Evolutionary conservation across 2,888 invertebrate genomes (phyloP).

Genomic region (Stomorhina lunata): DNA sequence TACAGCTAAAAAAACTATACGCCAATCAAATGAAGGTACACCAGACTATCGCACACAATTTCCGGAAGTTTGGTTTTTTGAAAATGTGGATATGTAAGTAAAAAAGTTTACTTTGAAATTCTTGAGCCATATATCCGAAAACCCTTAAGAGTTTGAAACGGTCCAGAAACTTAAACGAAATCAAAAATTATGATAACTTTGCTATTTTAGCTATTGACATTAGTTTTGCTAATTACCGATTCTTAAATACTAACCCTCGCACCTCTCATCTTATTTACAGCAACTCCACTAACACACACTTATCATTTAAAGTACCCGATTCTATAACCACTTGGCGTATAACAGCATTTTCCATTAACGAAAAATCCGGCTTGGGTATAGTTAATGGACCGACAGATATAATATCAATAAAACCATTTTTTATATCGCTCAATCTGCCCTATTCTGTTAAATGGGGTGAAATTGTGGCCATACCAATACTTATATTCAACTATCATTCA

Average conservation of each 20-base stretch:
- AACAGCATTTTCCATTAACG: conserved; percentile 88
- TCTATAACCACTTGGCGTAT: conserved; percentile 90
- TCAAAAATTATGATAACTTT: too few relatives aligned
- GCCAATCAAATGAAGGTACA: too few relatives aligned
- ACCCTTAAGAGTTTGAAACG: too few relatives aligned
- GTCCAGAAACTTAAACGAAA: too few relatives aligned
- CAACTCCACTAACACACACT: conserved; percentile 72
- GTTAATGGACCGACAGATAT: conserved; percentile 81
- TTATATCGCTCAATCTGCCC: conserved; percentile 87
- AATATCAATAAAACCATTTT: conserved; percentile 88
- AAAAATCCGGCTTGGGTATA: conserved; percentile 86
- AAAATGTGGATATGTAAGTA: not conserved
- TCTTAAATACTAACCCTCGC: too few relatives aligned
- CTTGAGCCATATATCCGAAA: too few relatives aligned
- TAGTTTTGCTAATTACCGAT: too few relatives aligned
- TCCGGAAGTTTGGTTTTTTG: not conserved
- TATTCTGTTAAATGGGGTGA: conserved; percentile 90
- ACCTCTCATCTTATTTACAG: not conserved
- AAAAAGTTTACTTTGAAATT: too few relatives aligned
- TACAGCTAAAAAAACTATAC: too few relatives aligned
- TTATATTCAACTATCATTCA: conserved; percentile 91
- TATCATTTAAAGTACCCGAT: conserved; percentile 82
- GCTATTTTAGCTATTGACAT: too few relatives aligned
- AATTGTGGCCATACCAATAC: conserved; percentile 90
- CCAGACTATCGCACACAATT: too few relatives aligned